phyloP scores from a whole-genome alignment of 1,140 invertebrate species.

The Lutraria rhynchaena region DNA sequence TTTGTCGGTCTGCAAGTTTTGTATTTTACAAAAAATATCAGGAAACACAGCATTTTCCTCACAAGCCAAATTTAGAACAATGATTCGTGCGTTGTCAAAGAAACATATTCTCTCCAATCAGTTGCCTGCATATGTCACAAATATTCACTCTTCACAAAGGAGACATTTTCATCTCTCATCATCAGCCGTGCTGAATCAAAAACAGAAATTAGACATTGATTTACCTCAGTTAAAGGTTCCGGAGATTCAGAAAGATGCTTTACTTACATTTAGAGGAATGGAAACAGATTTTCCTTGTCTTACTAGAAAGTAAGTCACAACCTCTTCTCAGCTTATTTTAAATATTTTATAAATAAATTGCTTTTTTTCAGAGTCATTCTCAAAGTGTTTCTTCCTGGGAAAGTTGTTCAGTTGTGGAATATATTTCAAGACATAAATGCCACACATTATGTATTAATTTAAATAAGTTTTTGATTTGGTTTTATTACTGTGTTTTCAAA shows the following conservation, averaged over 20 bases:
- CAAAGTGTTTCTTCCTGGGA: no score
- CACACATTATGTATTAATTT: no score
- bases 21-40: background rate
- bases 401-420: no score
- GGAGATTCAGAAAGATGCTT: conserved; percentile 11
- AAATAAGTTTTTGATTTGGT: no score
- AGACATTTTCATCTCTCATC: conserved; percentile 8
- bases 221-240: conserved; percentile 63
- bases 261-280: conserved; percentile 67
- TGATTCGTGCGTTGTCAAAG: background rate
- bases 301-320: conserved; percentile 74
- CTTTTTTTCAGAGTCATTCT: no score
- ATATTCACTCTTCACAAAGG: background rate
- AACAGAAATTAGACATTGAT: background rate
- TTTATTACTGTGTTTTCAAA: no score
- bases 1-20: background rate
- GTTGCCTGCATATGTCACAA: background rate
- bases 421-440: no score
- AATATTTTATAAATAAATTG: no score
- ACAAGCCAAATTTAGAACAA: background rate
- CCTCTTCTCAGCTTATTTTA: no score
- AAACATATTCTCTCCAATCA: background rate
- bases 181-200: background rate
- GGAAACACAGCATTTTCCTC: background rate
- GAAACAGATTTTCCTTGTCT: conserved; percentile 77